Evolutionary conservation across 2,113 vertebrate genomes (phyloP), one percentile per base, ranked within the genome.

Genomic region (Poecile atricapillus): DNA sequence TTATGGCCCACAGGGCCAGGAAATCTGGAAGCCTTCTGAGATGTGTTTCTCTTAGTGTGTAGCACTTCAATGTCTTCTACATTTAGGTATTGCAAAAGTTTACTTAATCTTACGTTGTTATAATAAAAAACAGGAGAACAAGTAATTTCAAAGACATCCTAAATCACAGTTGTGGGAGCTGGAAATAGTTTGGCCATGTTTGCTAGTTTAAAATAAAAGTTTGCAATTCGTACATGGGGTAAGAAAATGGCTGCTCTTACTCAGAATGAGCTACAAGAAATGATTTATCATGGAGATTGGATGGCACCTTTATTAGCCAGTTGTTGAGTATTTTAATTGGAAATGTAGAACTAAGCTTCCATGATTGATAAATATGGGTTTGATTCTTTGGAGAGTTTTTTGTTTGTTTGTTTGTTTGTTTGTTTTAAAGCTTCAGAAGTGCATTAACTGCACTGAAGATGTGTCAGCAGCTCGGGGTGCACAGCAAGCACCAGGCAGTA

Each of bases 281-380:
- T n/a, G 33, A 67, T 46, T 76, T 69, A 59, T 94, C 13, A 2
- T 33, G 50, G 84, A 80, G 52, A 21, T 74, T 77, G 67, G 43
- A 65, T 11, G 10, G 33, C 44, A 67, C 14, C 33, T 83, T 59
- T 27, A 21, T 78, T 78, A 67, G 56, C 27, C 35, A 50, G n/a
- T 27, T 84, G n/a, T 53, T 87, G 43, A 46, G 43, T 82, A n/a
- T 91, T 81, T 68, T 24, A 60, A 53, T 35, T 85, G 86, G 69
- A 87, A 95, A 85, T 91, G 78, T 63, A 92, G 94, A 94, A 92
- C 84, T 93, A 81, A 93, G 76, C 78, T 97, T 97, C 96, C 77
- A 37, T 97, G 86, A 83, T 84, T 87, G 87, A 95, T 97, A 95
- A 60, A 79, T 81, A 63, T 30, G 74, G 83, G 87, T 79, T 88